phyloP scores from a whole-genome alignment of 23 tunicate genomes.

The Diplosoma virens region DNA sequence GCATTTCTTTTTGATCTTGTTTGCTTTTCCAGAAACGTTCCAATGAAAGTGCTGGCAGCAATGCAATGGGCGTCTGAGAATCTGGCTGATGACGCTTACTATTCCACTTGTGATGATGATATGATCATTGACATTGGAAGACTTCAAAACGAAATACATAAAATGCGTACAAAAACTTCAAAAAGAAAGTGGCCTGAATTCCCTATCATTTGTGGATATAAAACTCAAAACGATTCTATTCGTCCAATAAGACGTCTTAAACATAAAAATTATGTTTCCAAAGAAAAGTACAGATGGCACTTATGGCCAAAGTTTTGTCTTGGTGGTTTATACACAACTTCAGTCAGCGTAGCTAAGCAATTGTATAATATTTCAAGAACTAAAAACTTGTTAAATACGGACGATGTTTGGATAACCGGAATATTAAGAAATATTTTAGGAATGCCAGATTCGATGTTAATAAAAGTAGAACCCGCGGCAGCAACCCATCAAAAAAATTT shows the following conservation, averaged over 20 bases:
- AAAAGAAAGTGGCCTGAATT: conserved; percentile 24
- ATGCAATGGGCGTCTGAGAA: conserved; percentile 30
- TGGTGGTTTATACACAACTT: conserved; percentile 64
- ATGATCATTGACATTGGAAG: conserved; percentile 4
- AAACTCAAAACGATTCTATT: background rate
- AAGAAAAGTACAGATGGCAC: conserved; percentile 5
- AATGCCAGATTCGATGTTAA: conserved; percentile 19
- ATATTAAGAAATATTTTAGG: conserved; percentile 10
- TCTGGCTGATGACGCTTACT: background rate
- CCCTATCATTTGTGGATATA: conserved; percentile 20
- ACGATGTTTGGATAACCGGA: conserved; percentile 63
- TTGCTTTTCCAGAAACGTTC: background rate
- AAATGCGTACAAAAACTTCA: background rate
- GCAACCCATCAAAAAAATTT: no score
- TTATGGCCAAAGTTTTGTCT: conserved; percentile 47
- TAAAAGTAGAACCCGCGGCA: background rate
- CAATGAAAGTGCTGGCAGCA: conserved; percentile 15
- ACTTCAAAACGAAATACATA: background rate
- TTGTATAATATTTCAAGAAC: conserved; percentile 11
- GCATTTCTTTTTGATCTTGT: no score
- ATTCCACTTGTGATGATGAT: conserved; percentile 17
- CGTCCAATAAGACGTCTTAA: background rate
- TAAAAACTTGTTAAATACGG: conserved; percentile 14
- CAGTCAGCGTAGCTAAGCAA: background rate
- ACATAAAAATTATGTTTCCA: conserved; percentile 18